Evolutionary conservation across 2,113 vertebrate species (phyloP), one percentile per base, ranked within the genome.

Genomic region (Madoqua kirkii): DNA sequence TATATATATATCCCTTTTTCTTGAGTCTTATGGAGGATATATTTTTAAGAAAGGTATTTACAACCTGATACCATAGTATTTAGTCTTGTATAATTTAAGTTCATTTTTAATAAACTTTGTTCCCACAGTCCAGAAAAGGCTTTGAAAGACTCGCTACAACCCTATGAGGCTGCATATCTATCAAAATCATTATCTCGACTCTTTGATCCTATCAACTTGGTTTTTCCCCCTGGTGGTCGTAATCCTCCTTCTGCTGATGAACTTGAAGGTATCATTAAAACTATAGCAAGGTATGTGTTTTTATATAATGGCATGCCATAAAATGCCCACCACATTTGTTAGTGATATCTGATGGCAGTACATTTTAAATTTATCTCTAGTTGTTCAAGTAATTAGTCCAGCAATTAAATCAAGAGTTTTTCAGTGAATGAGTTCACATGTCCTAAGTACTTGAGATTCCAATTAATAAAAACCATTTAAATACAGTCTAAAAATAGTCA

Each of bases 171-270:
- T 29, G 99, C 99, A 45, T 99, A 99, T 98, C 99, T 99, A 27
- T 99, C 99, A 97, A 99, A 99, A 98, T 99, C 99, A 12, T 99
- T 99, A 54, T 99, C 99, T 17, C 99, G 99, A 15, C 99, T 99
- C 54, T 99, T 99, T 92, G 99, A 99, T 97, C 99, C 99, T 43
- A 99, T 99, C 99, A 99, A 99, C 98, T 99, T 99, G 6, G 99
- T 99, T 88, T 99, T 99, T 82, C 99, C 99, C 2, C 99, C 99
- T 95, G 99, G 99, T 33, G 99, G 99, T 9, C 99, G 99, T 60
- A 99, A 99, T 98, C 99, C 99, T 15, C 99, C 99, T 92, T 99
- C 99, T 96, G 98, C 97, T 31, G 99, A 99, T 0, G 99, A 99
- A 95, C 99, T 99, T 97, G 99, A 99, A 89, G 99, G 99, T 98